A percentile compares a stretch with the other conserved stretches of the same genome.
Conservation (phyloP, 2,113 vertebrate genomes). For the Pithys albifrons region DNA sequence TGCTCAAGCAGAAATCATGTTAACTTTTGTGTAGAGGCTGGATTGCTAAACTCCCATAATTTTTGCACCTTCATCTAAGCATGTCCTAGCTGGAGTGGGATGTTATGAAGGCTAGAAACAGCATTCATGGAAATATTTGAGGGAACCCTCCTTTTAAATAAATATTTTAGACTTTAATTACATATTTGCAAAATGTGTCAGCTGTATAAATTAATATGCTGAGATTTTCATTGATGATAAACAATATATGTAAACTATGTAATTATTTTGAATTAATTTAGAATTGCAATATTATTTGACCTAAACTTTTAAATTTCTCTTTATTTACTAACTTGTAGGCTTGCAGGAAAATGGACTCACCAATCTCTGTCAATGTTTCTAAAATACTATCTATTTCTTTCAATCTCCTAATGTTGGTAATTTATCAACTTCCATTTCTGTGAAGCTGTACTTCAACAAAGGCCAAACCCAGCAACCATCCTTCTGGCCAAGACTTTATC, state of each 20-base stretch:
- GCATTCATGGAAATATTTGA: neutral
- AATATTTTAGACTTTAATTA: neutral
- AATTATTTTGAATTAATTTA: neutral
- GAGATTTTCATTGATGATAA: neutral
- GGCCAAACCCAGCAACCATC: neutral
- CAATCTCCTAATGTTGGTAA: neutral
- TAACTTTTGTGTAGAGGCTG: accelerated
- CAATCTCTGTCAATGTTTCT: neutral
- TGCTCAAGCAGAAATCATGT: neutral
- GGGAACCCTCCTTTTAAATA: neutral
- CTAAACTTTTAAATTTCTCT: neutral
- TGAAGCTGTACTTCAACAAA: neutral
- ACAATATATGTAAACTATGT: neutral
- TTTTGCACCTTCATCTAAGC: neutral
- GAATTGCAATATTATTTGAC: neutral
- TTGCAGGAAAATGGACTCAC: neutral
- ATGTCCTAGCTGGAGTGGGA: neutral
- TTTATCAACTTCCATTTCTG: neutral
- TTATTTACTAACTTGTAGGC: neutral
- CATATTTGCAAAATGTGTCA: neutral
- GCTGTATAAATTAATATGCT: neutral
- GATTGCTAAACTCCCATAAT: neutral
- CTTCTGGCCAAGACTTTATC: neutral
- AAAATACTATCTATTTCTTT: neutral
- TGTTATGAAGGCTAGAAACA: neutral